Evolutionary conservation across 2,888 invertebrate genomes (phyloP).

Genomic region (Lymantria dispar): DNA sequence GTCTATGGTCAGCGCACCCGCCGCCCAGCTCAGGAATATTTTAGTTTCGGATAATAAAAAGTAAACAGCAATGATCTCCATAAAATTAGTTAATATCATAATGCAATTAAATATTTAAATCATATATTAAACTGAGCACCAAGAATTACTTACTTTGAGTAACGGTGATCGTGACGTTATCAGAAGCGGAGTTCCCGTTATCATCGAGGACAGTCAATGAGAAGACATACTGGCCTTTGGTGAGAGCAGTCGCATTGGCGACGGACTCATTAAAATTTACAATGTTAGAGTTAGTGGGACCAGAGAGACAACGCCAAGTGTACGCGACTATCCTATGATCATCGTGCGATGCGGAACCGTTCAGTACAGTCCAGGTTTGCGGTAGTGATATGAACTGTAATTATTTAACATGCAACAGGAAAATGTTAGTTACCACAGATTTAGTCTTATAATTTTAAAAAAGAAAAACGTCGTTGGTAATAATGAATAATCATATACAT

Average conservation of each 20-base stretch:
- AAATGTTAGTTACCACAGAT: not conserved
- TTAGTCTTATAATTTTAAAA: not conserved
- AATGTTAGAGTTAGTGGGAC: constrained; percentile 83
- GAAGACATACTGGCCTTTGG: constrained; percentile 92
- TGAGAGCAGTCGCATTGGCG: constrained; percentile 90
- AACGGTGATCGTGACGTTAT: constrained; percentile 88
- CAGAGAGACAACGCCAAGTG: constrained; percentile 91
- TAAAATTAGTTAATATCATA: not conserved
- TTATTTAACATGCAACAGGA: constrained; percentile 21
- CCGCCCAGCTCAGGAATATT: too few relatives aligned
- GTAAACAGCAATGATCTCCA: too few relatives aligned
- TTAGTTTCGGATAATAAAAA: too few relatives aligned
- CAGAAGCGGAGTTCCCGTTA: constrained; percentile 90
- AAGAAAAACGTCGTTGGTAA: too few relatives aligned
- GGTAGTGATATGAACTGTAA: constrained; percentile 91
- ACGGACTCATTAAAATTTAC: constrained; percentile 83
- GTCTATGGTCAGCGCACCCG: too few relatives aligned
- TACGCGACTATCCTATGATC: constrained; percentile 92
- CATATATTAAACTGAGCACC: too few relatives aligned
- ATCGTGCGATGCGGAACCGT: constrained; percentile 91
- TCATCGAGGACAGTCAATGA: constrained; percentile 92
- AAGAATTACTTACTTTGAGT: constrained; percentile 88
- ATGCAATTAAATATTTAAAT: not conserved
- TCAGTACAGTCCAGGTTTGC: constrained; percentile 89
- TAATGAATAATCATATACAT: too few relatives aligned